phyloP scores from a whole-genome alignment of 2,888 invertebrate species.

The Aplocera efformata region DNA sequence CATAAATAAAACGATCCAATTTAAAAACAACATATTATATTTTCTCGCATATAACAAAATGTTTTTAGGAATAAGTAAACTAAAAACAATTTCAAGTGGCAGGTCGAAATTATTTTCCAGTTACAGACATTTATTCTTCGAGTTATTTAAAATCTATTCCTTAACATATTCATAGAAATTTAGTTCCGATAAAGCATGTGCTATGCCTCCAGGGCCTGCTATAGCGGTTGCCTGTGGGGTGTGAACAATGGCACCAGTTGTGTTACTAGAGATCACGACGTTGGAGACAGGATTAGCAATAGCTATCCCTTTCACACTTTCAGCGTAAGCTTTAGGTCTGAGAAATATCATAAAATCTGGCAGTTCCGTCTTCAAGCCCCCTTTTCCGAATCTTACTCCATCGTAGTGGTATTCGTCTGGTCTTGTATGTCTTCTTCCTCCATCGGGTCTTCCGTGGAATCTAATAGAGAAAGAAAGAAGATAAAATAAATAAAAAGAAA shows the following conservation, averaged over 20 bases:
- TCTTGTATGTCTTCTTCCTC: conserved; percentile 34
- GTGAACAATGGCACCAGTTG: conserved; percentile 82
- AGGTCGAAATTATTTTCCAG: conserved; percentile 63
- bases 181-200: conserved; percentile 87
- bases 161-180: conserved; percentile 72
- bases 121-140: conserved; percentile 14
- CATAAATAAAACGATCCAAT: too few species aligned
- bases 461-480: conserved; percentile 61
- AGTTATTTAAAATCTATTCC: conserved; percentile 29
- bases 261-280: conserved; percentile 82
- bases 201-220: conserved; percentile 87
- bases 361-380: conserved; percentile 35
- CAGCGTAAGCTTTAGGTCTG: conserved; percentile 84
- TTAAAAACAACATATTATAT: too few species aligned
- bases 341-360: conserved; percentile 58
- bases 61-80: conserved; percentile 10
- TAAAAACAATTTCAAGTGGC: conserved; percentile 64
- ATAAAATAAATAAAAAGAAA: conserved; percentile 31
- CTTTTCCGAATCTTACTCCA: conserved; percentile 49
- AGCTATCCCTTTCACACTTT: conserved; percentile 83
- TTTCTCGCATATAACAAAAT: too few species aligned
- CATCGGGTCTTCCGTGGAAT: conserved; percentile 49
- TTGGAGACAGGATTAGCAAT: conserved; percentile 85
- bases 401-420: conserved; percentile 55
- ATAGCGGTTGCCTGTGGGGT: conserved; percentile 85